A percentile compares a stretch with the other conserved stretches of the same genome.
These are phyloP conservation scores for Uromys caudimaculatus DNA, from an alignment of 2,797 vertebrate species.

Conservation along the genomic window DNA sequence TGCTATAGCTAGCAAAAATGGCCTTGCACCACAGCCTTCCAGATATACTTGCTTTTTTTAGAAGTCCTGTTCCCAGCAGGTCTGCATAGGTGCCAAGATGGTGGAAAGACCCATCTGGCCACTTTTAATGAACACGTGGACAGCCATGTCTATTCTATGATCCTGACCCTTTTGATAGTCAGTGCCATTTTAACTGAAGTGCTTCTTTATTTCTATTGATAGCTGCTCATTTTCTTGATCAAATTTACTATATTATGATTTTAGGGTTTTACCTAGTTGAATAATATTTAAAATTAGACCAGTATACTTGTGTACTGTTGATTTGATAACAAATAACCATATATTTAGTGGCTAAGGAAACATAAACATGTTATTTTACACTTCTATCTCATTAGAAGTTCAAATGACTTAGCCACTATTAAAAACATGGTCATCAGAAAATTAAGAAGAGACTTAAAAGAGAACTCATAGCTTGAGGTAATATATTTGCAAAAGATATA, in stretches of 20 bases:
- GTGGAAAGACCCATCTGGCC: neutral
- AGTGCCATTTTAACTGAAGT: slow-evolving; percentile 31
- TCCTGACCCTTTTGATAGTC: slow-evolving; percentile 33
- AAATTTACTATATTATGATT: slow-evolving; percentile 21
- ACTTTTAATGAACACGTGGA: neutral
- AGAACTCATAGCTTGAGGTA: neutral
- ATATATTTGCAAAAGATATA: neutral
- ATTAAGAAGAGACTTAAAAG: slow-evolving; percentile 35
- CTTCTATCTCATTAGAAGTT: neutral
- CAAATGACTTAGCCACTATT: neutral
- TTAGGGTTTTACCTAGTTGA: neutral
- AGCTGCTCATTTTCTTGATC: neutral
- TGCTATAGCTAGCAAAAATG: too few species aligned
- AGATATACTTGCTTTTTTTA: too few species aligned
- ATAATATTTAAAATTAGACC: slow-evolving; percentile 5
- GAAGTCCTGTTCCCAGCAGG: too few species aligned
- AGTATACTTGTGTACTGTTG: slow-evolving; percentile 23
- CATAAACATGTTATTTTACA: neutral
- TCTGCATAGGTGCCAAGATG: too few species aligned
- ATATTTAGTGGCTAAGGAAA: neutral
- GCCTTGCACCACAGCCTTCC: too few species aligned
- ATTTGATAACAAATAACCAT: neutral
- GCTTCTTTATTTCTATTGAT: slow-evolving; percentile 45
- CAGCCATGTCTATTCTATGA: neutral
- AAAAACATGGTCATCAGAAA: neutral